phyloP scores from a whole-genome alignment of 1,140 invertebrate genomes.

The Tetragnatha versicolor region DNA sequence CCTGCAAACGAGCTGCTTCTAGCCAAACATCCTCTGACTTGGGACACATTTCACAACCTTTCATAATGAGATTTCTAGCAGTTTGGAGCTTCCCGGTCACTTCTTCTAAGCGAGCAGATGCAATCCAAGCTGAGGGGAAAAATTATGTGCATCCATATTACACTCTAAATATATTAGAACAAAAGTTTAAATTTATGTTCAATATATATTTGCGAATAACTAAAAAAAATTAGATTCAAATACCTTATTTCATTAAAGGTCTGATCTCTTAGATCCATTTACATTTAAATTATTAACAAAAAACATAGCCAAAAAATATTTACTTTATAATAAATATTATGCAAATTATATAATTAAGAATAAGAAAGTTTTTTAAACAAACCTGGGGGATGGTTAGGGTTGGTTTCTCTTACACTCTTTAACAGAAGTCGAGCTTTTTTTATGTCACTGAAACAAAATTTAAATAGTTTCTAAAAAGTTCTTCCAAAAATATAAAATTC shows the following conservation, averaged over 20 bases:
- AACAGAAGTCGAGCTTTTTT: conserved; percentile 96
- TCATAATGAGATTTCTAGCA: conserved; percentile 96
- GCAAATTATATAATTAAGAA: neutral
- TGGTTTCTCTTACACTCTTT: conserved; percentile 97
- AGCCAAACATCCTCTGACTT: conserved; percentile 98
- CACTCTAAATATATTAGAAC: neutral
- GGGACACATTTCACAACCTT: conserved; percentile 88
- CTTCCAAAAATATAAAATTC: neutral
- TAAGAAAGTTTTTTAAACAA: conserved; percentile 7
- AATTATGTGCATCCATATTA: neutral
- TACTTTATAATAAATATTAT: neutral
- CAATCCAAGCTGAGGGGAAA: conserved; percentile 85
- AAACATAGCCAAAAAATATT: neutral
- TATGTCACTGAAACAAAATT: conserved; percentile 76
- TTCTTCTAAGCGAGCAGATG: conserved; percentile 97
- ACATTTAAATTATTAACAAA: neutral
- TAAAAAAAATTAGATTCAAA: neutral
- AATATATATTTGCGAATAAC: neutral
- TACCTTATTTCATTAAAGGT: neutral
- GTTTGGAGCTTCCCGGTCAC: conserved; percentile 98
- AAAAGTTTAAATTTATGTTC: neutral
- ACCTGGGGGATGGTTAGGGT: conserved; percentile 95
- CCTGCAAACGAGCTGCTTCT: conserved; percentile 91
- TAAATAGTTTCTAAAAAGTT: neutral
- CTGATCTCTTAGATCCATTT: too few relatives aligned